A percentile compares a stretch with the other conserved stretches of the same genome.
These are phyloP conservation scores for Caprella mutica DNA, from an alignment of 2,888 invertebrate genomes.

Conservation along the genomic window DNA sequence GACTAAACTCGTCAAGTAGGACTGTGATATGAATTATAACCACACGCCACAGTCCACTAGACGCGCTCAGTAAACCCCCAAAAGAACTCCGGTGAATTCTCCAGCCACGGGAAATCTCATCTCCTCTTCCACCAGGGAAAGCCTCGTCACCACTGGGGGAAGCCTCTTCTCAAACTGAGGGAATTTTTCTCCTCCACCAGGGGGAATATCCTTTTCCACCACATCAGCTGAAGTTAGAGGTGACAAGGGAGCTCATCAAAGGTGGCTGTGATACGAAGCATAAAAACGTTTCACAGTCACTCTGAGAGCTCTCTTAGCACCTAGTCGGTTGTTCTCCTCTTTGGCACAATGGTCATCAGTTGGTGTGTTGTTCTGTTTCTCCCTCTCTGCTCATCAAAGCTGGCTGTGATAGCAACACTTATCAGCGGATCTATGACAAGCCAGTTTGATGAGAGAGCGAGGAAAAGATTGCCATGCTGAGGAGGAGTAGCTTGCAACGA, in stretches of 20 bases:
- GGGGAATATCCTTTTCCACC: neutral
- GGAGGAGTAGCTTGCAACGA: slow-evolving; percentile 1
- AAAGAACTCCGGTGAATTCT: neutral
- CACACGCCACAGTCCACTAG: slow-evolving; percentile 35
- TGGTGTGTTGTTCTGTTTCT: slow-evolving; percentile 40
- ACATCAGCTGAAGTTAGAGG: neutral
- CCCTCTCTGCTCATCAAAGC: slow-evolving; percentile 82
- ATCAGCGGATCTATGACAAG: slow-evolving; percentile 59
- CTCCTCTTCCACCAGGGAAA: too few species aligned
- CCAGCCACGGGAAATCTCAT: neutral
- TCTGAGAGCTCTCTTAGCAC: slow-evolving; percentile 56
- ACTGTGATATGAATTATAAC: slow-evolving; percentile 66
- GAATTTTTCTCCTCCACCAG: neutral
- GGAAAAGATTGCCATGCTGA: neutral
- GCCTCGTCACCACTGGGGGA: too few species aligned
- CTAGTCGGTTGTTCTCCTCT: neutral
- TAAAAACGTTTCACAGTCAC: slow-evolving; percentile 59
- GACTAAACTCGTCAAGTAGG: slow-evolving; percentile 60
- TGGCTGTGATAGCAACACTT: slow-evolving; percentile 70
- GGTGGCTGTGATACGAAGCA: slow-evolving; percentile 52
- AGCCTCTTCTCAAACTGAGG: neutral
- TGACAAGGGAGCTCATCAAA: slow-evolving; percentile 69
- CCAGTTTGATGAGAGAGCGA: slow-evolving; percentile 62
- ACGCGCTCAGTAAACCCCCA: slow-evolving; percentile 16
- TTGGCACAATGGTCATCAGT: neutral